Conservation (phyloP, 2,888 invertebrate genomes). For the Theretra japonica region DNA sequence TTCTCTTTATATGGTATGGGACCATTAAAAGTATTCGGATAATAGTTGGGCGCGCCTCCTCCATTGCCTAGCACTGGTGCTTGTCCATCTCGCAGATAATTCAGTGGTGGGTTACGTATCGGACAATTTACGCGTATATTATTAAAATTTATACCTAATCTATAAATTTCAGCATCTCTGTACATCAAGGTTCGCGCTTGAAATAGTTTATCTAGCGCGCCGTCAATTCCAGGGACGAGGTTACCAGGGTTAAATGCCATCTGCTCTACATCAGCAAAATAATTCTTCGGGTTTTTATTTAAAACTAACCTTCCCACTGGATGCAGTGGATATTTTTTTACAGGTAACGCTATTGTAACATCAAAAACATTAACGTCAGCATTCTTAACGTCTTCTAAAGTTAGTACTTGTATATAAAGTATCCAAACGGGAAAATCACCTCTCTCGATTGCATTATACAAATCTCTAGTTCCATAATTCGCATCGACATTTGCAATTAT, state of each 20-base stretch:
- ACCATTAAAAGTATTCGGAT: conserved; percentile 96
- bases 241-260: conserved; percentile 63
- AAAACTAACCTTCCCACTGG: conserved; percentile 57
- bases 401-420: conserved; percentile 65
- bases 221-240: conserved; percentile 71
- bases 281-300: conserved; percentile 60
- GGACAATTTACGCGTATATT: conserved; percentile 65
- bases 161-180: conserved; percentile 62
- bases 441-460: conserved; percentile 92
- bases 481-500: conserved; percentile 88
- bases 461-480: conserved; percentile 92
- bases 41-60: conserved; percentile 95
- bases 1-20: conserved; percentile 87
- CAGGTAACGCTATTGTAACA: conserved; percentile 57
- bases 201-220: conserved; percentile 62
- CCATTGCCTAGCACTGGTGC: conserved; percentile 90
- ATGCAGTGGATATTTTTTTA: conserved; percentile 17
- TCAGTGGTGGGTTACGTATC: conserved; percentile 47
- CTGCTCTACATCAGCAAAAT: conserved; percentile 59
- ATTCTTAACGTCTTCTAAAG: conserved; percentile 52
- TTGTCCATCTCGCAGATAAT: conserved; percentile 77
- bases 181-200: conserved; percentile 60
- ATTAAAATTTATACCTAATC: conserved; percentile 63
- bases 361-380: conserved; percentile 69
- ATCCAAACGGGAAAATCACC: conserved; percentile 78